Evolutionary conservation across 2,797 vertebrate species (phyloP).

Genomic region (Melanogrammus aeglefinus): DNA sequence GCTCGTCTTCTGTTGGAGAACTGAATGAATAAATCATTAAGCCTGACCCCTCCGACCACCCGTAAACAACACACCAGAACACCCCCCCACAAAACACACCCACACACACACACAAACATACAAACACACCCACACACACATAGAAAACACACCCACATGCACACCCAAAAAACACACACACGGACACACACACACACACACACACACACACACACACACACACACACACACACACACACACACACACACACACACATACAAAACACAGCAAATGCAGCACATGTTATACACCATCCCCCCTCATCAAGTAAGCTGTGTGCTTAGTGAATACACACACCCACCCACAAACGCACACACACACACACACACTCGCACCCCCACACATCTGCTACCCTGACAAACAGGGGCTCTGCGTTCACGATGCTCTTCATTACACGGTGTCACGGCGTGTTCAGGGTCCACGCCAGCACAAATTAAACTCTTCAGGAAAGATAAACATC

Average conservation of each 20-base stretch:
- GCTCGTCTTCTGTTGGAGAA: slow-evolving; percentile 77
- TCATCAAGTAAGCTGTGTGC: slow-evolving; percentile 20
- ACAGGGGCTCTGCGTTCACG: slow-evolving; percentile 75
- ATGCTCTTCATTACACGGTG: slow-evolving; percentile 79
- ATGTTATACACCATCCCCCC: background rate
- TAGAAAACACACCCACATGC: slow-evolving; percentile 57
- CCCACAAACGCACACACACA: slow-evolving; percentile 61
- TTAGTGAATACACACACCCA: slow-evolving; percentile 63
- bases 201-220: slow-evolving; percentile 41
- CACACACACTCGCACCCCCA: slow-evolving; percentile 55
- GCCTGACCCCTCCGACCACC: slow-evolving; percentile 24
- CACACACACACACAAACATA: too few relatives aligned
- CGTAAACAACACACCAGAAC: slow-evolving; percentile 12
- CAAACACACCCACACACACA: slow-evolving; percentile 49
- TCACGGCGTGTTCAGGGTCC: slow-evolving; percentile 76
- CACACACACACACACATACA: slow-evolving; percentile 64
- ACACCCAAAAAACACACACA: slow-evolving; percentile 24
- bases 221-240: slow-evolving; percentile 56
- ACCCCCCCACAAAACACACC: slow-evolving; percentile 24
- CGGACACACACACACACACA: slow-evolving; percentile 59
- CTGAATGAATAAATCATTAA: slow-evolving; percentile 91
- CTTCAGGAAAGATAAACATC: slow-evolving; percentile 98
- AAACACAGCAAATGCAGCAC: background rate
- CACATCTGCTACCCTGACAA: slow-evolving; percentile 86
- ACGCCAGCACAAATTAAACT: slow-evolving; percentile 91